These are phyloP conservation scores for Teleopsis dalmanni DNA, from an alignment of 1,140 invertebrate species.

Conservation along the genomic window DNA sequence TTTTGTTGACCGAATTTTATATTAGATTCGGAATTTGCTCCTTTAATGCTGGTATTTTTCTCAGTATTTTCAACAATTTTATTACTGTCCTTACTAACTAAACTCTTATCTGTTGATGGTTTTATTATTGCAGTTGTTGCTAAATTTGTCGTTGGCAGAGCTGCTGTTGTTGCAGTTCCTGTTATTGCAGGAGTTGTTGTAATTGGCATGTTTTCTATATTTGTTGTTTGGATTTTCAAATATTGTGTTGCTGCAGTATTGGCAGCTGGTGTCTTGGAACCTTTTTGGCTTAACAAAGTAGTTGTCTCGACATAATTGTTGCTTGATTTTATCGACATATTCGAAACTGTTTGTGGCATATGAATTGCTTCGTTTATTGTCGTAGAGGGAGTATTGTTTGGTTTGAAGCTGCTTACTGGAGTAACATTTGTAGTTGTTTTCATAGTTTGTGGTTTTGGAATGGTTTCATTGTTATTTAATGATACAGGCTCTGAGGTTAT, in stretches of 20 bases:
- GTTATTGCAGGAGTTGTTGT: background rate
- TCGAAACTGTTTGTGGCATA: background rate
- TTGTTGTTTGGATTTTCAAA: background rate
- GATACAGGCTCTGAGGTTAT: no score
- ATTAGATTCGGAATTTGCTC: no score
- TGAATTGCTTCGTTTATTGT: background rate
- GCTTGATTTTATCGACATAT: background rate
- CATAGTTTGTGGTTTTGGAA: background rate
- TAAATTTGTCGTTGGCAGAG: slow-evolving; percentile 2
- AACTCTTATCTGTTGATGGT: slow-evolving; percentile 4
- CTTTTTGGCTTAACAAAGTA: slow-evolving; percentile 5
- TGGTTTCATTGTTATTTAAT: no score
- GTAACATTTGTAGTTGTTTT: background rate
- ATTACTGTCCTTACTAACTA: slow-evolving; percentile 2
- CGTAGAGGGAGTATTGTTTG: background rate
- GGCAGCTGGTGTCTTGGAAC: slow-evolving; percentile 11
- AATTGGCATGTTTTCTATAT: background rate
- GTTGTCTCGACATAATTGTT: slow-evolving; percentile 5
- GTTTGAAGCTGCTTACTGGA: background rate
- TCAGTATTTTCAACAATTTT: background rate
- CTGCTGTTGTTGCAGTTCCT: slow-evolving; percentile 3
- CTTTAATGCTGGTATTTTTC: background rate
- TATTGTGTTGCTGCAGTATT: slow-evolving; percentile 16
- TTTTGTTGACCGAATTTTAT: background rate
- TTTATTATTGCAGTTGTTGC: background rate